Evolutionary conservation across 2,888 invertebrate species (phyloP).

Genomic region (Danaus chrysippus): DNA sequence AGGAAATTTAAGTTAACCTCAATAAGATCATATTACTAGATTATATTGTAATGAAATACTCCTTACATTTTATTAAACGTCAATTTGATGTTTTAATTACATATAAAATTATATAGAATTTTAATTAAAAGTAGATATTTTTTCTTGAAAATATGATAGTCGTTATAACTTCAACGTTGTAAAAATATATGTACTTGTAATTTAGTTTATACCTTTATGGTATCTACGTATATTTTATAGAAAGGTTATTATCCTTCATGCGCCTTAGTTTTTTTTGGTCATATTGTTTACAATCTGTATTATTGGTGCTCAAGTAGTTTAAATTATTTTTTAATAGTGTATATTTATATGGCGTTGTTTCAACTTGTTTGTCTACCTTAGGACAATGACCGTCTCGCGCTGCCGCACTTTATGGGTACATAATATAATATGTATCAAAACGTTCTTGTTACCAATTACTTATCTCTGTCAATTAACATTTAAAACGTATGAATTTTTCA

Average conservation of each 20-base stretch:
- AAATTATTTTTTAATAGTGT: slow-evolving; percentile 4
- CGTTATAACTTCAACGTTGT: no score
- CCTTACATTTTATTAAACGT: slow-evolving; percentile 13
- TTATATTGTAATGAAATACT: slow-evolving; percentile 27
- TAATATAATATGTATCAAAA: slow-evolving; percentile 19
- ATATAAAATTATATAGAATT: no score
- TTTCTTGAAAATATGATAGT: no score
- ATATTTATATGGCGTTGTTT: slow-evolving; percentile 31
- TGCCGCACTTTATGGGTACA: slow-evolving; percentile 39
- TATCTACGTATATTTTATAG: no score
- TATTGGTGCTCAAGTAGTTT: no score
- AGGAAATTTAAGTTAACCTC: slow-evolving; percentile 43
- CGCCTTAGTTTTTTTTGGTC: no score
- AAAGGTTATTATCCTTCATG: no score
- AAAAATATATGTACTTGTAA: no score
- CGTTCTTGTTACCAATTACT: slow-evolving; percentile 18
- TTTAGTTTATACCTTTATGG: no score
- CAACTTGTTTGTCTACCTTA: slow-evolving; percentile 37
- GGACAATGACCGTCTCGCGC: slow-evolving; percentile 51
- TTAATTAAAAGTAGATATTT: no score
- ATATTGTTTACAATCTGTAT: no score
- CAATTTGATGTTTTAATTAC: no score
- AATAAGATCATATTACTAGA: slow-evolving; percentile 42
- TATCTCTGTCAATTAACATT: slow-evolving; percentile 23
- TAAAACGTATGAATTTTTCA: slow-evolving; percentile 15